These are phyloP conservation scores for Wiebesia pumilae DNA, from an alignment of 1,140 invertebrate species.

Conservation along the genomic window DNA sequence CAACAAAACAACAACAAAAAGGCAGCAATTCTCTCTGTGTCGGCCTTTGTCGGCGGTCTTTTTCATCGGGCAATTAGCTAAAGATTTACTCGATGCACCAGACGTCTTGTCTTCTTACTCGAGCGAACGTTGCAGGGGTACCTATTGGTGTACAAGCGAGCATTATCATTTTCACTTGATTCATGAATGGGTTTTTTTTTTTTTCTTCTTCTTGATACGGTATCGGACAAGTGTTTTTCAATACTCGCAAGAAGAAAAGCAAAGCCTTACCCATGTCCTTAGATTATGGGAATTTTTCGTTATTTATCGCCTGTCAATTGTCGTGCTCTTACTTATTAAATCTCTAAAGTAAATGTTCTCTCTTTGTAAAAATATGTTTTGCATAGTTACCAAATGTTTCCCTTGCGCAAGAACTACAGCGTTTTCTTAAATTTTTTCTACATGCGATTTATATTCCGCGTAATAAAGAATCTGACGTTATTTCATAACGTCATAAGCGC, in stretches of 20 bases:
- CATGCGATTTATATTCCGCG: too few relatives aligned
- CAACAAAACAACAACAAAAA: too few relatives aligned
- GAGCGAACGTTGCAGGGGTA: too few relatives aligned
- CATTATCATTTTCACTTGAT: not conserved
- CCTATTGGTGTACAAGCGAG: not conserved
- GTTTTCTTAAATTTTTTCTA: too few relatives aligned
- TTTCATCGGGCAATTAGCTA: constrained; percentile 69
- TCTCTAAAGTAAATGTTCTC: too few relatives aligned
- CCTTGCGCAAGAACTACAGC: not conserved
- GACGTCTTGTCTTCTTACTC: constrained; percentile 45
- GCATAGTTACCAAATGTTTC: not conserved
- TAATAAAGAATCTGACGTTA: too few relatives aligned
- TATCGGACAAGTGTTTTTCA: not conserved
- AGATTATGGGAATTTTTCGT: not conserved
- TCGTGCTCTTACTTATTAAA: too few relatives aligned
- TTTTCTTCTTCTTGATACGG: not conserved
- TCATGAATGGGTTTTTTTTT: not conserved
- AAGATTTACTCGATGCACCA: constrained; percentile 68
- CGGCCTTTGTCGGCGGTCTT: constrained; percentile 70
- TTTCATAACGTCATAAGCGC: too few relatives aligned
- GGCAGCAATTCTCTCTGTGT: constrained; percentile 37
- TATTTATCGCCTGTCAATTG: not conserved
- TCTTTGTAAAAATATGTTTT: not conserved
- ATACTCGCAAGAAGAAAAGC: not conserved
- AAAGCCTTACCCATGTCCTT: not conserved